phyloP scores from a whole-genome alignment of 1,140 invertebrate genomes.

The Heterodera schachtii region DNA sequence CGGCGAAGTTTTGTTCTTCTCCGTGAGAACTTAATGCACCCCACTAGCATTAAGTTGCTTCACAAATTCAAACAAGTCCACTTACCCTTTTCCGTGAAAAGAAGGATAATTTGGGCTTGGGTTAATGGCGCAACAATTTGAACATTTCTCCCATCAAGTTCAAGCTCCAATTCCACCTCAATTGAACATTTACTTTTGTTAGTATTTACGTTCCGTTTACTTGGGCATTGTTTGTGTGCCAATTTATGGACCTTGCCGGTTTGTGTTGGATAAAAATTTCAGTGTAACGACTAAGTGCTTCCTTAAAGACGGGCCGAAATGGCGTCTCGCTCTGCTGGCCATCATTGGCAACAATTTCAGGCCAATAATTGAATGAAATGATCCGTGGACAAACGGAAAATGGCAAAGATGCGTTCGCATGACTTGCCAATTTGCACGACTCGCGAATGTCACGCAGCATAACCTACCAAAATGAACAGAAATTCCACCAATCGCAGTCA shows the following conservation, averaged over 20 bases:
- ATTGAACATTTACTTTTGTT: slow-evolving; percentile 62
- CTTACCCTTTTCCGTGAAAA: slow-evolving; percentile 85
- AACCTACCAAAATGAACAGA: background rate
- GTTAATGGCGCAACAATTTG: slow-evolving; percentile 85
- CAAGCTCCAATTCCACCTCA: slow-evolving; percentile 83
- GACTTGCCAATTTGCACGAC: slow-evolving; percentile 76
- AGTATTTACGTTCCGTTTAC: slow-evolving; percentile 3
- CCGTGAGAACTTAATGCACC: too few species aligned
- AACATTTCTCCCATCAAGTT: slow-evolving; percentile 80
- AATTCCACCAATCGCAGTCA: background rate
- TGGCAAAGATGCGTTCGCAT: slow-evolving; percentile 53
- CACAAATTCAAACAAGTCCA: too few species aligned
- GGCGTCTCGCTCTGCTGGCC: slow-evolving; percentile 70
- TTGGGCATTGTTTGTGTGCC: slow-evolving; percentile 68
- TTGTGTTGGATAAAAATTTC: slow-evolving; percentile 89
- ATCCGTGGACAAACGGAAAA: slow-evolving; percentile 78
- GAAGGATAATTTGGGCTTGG: slow-evolving; percentile 89
- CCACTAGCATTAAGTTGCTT: too few species aligned
- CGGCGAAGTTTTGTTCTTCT: too few species aligned
- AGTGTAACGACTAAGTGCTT: slow-evolving; percentile 82
- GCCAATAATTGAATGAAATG: slow-evolving; percentile 98
- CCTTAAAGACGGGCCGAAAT: slow-evolving; percentile 78
- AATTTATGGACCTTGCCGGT: slow-evolving; percentile 82
- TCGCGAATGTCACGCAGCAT: slow-evolving; percentile 96
- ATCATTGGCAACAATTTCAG: slow-evolving; percentile 72